Evolutionary conservation across 2,113 vertebrate species (phyloP), one percentile per base, ranked within the genome.

Genomic region (Haliaeetus leucogaster): DNA sequence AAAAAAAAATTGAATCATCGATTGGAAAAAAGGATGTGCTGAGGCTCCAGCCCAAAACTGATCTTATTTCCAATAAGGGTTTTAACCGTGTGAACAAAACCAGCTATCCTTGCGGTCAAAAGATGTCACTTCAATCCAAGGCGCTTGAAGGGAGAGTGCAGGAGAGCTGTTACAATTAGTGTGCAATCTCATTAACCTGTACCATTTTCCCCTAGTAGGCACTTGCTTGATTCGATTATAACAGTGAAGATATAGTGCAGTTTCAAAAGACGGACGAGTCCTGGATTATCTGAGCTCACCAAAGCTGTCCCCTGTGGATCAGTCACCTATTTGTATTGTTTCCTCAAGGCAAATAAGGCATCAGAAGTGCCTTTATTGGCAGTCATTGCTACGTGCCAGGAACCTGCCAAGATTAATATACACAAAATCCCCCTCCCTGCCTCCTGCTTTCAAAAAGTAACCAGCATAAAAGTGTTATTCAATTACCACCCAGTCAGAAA

Each of bases 381-480:
- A 89, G 48, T 40, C 1, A 1, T 52, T 68, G 66, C 78, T 72
- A 22, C 19, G 1, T 73, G 58, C 55, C 0, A 0, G 48, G 70
- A 77, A 53, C 70, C 78, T 94, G 91, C 70, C 94, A 87, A 72
- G 68, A 84, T 67, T 89, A 86, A 92, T 65, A 76, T 11, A 76
- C 16, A 30, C 14, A 56, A 16, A 30, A 7, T 93, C 86, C 53
- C 48, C 17, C 21, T 80, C 61, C 52, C 71, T 0, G 0, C 74
- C 84, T 95, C 42, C 71, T 87, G 56, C 74, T 85, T 96, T 91
- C 85, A 61, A 22, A 82, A 94, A 80, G 42, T 66, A 93, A 88
- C 74, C 74, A 66, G 34, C n/a, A 77, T 53, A 79, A 48, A 94
- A 91, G 50, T 66, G 38, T 87, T 93, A 34, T 58, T 95, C 84